phyloP scores from a whole-genome alignment of 2,797 vertebrate species.

The Protonibea diacanthus region DNA sequence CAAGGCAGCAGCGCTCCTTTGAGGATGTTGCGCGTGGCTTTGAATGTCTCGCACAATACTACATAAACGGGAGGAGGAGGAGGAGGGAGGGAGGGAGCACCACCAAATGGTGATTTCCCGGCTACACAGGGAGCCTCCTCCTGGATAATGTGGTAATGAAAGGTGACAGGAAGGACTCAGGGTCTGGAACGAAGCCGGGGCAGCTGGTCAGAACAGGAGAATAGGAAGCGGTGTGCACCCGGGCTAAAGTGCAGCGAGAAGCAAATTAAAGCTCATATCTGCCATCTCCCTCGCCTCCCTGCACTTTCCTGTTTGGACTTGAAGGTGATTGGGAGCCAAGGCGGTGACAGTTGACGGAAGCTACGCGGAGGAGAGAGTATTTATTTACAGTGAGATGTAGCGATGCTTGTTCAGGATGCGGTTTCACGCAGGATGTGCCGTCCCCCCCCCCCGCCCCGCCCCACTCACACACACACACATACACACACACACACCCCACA shows the following conservation, averaged over 20 bases:
- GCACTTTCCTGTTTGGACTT: slow-evolving; percentile 99
- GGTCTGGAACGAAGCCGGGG: slow-evolving; percentile 90
- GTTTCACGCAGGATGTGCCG: slow-evolving; percentile 98
- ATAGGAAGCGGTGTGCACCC: slow-evolving; percentile 87
- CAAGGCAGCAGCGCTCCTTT: slow-evolving; percentile 68
- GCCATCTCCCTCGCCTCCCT: slow-evolving; percentile 94
- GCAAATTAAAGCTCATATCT: slow-evolving; percentile 97
- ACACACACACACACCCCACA: slow-evolving; percentile 37
- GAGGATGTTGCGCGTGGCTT: slow-evolving; percentile 69
- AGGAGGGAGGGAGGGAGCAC: slow-evolving; percentile 24
- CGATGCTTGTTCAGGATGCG: slow-evolving; percentile 98
- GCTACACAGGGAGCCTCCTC: slow-evolving; percentile 76
- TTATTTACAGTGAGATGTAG: slow-evolving; percentile 99
- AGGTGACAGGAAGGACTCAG: slow-evolving; percentile 95
- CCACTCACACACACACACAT: slow-evolving; percentile 14
- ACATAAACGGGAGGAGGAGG: slow-evolving; percentile 62
- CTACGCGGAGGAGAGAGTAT: slow-evolving; percentile 93
- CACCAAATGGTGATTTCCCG: slow-evolving; percentile 77
- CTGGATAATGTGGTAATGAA: slow-evolving; percentile 88
- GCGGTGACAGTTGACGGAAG: slow-evolving; percentile 99
- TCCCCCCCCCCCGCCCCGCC: slow-evolving; percentile 73
- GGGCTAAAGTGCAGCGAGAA: slow-evolving; percentile 92
- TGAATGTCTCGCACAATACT: slow-evolving; percentile 64
- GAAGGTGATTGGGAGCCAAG: slow-evolving; percentile 97
- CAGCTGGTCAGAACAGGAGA: slow-evolving; percentile 88